Base-by-base conservation (phyloP, 2,888 invertebrate species). In the Caenorhabditis wallacei region DNA sequence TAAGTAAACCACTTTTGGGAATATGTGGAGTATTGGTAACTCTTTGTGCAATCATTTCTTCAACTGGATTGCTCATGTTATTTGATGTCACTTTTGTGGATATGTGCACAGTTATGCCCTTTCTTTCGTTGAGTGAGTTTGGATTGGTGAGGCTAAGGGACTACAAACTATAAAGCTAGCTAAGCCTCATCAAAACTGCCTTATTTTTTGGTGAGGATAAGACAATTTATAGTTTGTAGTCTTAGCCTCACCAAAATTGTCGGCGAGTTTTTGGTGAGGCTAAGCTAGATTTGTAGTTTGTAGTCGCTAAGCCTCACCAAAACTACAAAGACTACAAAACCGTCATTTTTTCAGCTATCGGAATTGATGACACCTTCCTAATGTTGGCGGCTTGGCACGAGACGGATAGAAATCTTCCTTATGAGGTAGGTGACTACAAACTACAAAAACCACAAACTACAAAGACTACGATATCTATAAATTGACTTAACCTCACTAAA, bases 351-450 rank as follows among this genome's bases (percentile, higher is more conserved):
- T 24, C 92, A 97, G 97, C 97, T 91, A 97, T 97, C 90, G 97
- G 97, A 80, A 96, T 97, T 84, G 97, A 97, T 92, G 97, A 97
- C 92, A 97, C 97, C 0, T 97, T 97, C 91, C 96, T 97, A 16
- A 96, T 97, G 96, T 93, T 97, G 90, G 97, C 96, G 0, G 96
- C 96, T 0, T 97, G 97, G 97, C 94, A 97, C 80, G 94, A 96
- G 68, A 96, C 97, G 0, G 95, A 95, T 11, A 69, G 90, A 5
- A 68, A 66, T 11, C 83, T 88, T 30, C 94, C 95, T 4, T 87
- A 86, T 96, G 1, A 89, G 59, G 84, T 80, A 20, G 46, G 48
- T n/a, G 43, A 35, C 26, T 40, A 24, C 37, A 48, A 51, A 59
- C 43, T 61, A 59, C 40, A 59, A n/a, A n/a, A n/a, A n/a, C n/a